Evolutionary conservation across 2,888 invertebrate genomes (phyloP).

Genomic region (Nebria salina): DNA sequence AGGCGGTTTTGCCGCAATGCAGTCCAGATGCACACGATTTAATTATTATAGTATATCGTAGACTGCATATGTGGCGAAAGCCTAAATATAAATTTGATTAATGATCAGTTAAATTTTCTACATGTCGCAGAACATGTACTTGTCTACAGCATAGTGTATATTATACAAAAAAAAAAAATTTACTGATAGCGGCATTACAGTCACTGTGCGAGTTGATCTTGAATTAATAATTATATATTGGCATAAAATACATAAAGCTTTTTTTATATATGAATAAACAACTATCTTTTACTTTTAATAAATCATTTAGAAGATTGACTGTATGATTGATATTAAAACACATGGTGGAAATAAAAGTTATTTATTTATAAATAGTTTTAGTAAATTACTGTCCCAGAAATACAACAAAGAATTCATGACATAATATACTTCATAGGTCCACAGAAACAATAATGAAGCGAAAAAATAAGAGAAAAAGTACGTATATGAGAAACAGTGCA

Average conservation of each 20-base stretch:
- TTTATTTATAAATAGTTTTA: neutral
- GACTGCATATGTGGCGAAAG: neutral
- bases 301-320: too few relatives aligned
- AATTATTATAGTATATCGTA: conserved; percentile 9
- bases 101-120: neutral
- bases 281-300: too few relatives aligned
- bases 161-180: neutral
- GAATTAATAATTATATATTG: too few relatives aligned
- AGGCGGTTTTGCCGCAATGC: conserved; percentile 3
- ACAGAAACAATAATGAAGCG: neutral
- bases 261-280: too few relatives aligned
- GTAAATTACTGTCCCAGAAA: neutral
- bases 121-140: neutral
- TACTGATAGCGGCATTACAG: too few relatives aligned
- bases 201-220: too few relatives aligned
- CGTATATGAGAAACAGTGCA: neutral
- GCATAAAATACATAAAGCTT: too few relatives aligned
- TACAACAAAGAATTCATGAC: neutral
- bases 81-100: neutral
- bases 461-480: neutral
- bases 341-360: too few relatives aligned
- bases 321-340: too few relatives aligned
- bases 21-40: neutral
- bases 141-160: neutral
- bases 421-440: neutral